These are phyloP conservation scores for Chiloscyllium punctatum DNA, from an alignment of 2,797 vertebrate species.

Conservation along the genomic window DNA sequence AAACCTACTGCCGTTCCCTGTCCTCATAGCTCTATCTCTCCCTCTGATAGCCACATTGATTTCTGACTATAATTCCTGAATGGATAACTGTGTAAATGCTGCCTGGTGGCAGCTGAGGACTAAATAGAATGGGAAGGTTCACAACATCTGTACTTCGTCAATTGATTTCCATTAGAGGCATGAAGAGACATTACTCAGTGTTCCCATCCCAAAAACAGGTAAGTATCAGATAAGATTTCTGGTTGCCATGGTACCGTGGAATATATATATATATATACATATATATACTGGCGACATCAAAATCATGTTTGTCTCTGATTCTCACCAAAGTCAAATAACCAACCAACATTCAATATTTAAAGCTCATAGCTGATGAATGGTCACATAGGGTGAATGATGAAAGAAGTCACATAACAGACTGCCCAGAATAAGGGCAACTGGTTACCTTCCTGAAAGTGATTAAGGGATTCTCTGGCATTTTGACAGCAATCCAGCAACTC, in stretches of 20 bases:
- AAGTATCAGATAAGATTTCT: not conserved
- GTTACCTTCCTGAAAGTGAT: not conserved
- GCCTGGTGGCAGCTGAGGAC: not conserved
- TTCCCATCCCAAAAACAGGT: not conserved
- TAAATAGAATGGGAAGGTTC: not conserved
- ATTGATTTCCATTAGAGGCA: not conserved
- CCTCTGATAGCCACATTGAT: not conserved
- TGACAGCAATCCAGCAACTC: not conserved
- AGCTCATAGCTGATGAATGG: not conserved
- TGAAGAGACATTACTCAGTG: not conserved
- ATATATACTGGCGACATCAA: not conserved
- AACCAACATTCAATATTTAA: not conserved
- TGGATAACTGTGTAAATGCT: not conserved
- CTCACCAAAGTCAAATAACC: not conserved
- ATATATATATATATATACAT: not conserved
- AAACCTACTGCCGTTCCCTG: not conserved
- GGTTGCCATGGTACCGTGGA: not conserved
- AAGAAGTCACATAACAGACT: not conserved
- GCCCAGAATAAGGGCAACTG: not conserved
- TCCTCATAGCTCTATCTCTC: not conserved
- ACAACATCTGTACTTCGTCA: too few relatives aligned
- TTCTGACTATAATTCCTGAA: not conserved
- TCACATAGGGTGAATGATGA: not conserved
- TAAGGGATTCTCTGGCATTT: not conserved
- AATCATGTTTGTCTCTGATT: not conserved